phyloP scores from a whole-genome alignment of 2,113 vertebrate genomes.

The Saguinus midas region DNA sequence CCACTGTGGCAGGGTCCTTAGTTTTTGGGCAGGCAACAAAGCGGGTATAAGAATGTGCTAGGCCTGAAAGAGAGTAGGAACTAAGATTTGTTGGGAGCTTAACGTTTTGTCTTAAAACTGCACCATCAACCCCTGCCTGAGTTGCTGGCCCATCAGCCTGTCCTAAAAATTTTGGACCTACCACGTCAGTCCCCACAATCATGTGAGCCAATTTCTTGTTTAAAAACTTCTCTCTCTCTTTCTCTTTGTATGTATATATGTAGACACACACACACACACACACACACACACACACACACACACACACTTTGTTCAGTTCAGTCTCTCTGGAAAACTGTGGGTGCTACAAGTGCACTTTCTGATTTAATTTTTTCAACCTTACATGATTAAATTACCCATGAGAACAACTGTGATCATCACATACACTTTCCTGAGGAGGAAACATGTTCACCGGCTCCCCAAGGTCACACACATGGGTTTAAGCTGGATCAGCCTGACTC shows the following conservation, averaged over 20 bases:
- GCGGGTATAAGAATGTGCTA: background rate
- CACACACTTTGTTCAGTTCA: background rate
- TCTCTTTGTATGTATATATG: background rate
- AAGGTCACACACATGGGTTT: background rate
- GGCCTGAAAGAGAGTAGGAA: background rate
- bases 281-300: too few species aligned
- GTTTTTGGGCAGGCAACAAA: background rate
- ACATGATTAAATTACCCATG: background rate
- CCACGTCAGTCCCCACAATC: background rate
- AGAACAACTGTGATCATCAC: background rate
- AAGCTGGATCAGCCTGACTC: background rate
- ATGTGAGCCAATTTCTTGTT: background rate
- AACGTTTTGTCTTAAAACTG: background rate
- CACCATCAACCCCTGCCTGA: background rate
- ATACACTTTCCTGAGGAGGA: background rate
- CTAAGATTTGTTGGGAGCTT: background rate
- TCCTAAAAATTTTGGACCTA: background rate
- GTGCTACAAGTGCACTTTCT: background rate
- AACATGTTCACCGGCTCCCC: background rate
- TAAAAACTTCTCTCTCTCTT: background rate
- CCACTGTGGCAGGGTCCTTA: background rate
- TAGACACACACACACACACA: too few species aligned
- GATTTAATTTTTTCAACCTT: background rate
- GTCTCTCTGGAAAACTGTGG: background rate
- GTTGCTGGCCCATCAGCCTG: background rate